Conservation (phyloP, 2,113 vertebrate species). For the Gavialis gangeticus region DNA sequence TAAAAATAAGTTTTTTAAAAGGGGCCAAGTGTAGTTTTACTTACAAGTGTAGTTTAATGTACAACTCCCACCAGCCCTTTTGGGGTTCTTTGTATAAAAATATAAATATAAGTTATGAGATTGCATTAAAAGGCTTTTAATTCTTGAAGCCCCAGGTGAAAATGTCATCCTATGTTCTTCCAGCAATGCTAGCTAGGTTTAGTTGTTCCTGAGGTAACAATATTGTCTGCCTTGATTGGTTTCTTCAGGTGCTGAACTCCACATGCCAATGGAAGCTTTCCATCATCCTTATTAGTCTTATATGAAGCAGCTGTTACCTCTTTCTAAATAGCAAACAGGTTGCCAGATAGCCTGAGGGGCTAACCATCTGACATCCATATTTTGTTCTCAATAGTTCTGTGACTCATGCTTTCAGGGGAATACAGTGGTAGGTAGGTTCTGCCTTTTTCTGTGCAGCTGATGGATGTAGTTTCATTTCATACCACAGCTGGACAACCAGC, state of each 20-base stretch:
- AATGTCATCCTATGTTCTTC: not conserved
- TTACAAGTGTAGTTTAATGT: not conserved
- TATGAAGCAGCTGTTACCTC: slow-evolving; percentile 58
- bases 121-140: not conserved
- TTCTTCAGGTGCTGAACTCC: slow-evolving; percentile 35
- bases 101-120: not conserved
- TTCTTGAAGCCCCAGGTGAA: too few species aligned
- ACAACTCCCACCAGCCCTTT: not conserved
- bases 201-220: not conserved
- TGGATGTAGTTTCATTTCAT: slow-evolving; percentile 59
- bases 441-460: slow-evolving; percentile 34
- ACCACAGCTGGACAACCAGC: slow-evolving; percentile 41
- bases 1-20: not conserved
- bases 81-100: not conserved
- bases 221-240: not conserved
- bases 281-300: slow-evolving; percentile 47
- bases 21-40: not conserved
- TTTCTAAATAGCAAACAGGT: slow-evolving; percentile 50
- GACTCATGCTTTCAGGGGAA: slow-evolving; percentile 59
- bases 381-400: slow-evolving; percentile 50
- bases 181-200: not conserved
- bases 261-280: not conserved
- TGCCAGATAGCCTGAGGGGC: slow-evolving; percentile 55
- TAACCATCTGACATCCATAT: slow-evolving; percentile 62
- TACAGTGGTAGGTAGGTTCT: slow-evolving; percentile 15